Base-by-base conservation (phyloP, 1,140 invertebrate genomes). In the Halesus radiatus region DNA sequence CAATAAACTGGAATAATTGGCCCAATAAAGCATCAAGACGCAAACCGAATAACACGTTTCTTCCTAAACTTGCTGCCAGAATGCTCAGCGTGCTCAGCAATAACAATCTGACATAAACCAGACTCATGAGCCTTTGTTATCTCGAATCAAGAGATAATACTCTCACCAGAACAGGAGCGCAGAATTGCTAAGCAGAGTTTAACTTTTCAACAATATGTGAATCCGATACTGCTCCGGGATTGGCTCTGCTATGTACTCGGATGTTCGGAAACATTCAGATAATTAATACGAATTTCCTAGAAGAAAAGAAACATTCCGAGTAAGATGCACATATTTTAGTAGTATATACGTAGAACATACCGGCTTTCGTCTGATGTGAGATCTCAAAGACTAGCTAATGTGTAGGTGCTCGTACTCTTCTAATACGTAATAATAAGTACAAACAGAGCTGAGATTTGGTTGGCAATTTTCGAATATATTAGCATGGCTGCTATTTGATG, bases 151-250 rank as follows among this genome's bases (percentile, higher is more conserved):
- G 29, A 29, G 23, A 26, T 66, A 32, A 60, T 66, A 15, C 62
- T 26, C 62, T 15, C 16, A 66, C 23, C 62, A 66, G 62, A 66
- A 66, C 62, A 32, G 26, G 23, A n/a, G 29, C 10, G 22, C 22
- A 66, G 62, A 26, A 66, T 66, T 66, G 22, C 26, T 66, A 66
- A 66, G 62, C 62, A 66, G 62, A 22, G 62, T 66, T 66, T 26
- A 64, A 66, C 62, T 66, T 66, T 66, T 29, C 62, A 66, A 66
- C 62, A 66, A 66, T 26, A 66, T 26, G 22, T n/a, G 62, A 66
- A 64, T 66, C 22, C 29, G 62, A 66, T 66, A 29, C 26, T 23
- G 18, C 26, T 29, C 6, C 13, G 23, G 22, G 56, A 13, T 60
- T 23, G 56, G 13, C 18, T 18, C 3, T 22, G 56, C 56, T 18